phyloP scores from a whole-genome alignment of 2,888 invertebrate species.

The Drosophila mettleri region DNA sequence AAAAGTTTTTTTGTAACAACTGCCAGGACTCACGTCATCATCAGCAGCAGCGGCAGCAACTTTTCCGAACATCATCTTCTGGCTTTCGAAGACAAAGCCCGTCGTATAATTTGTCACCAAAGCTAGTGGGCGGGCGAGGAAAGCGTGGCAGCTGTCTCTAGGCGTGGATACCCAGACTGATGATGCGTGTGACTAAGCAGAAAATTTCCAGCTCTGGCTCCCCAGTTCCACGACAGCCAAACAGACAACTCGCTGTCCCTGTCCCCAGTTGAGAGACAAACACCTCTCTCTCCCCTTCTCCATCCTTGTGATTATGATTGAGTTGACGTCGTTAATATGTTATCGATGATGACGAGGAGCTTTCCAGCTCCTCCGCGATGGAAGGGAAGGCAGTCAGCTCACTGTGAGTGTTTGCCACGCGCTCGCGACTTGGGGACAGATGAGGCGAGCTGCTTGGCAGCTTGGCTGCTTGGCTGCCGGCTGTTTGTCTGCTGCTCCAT shows the following conservation, averaged over 20 bases:
- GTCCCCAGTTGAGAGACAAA: not conserved
- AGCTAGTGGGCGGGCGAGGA: conserved; percentile 16
- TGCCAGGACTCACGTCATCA: conserved; percentile 32
- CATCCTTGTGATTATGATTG: conserved; percentile 73
- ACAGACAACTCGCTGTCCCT: conserved; percentile 22
- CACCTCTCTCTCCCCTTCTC: conserved; percentile 2
- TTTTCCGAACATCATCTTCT: conserved; percentile 49
- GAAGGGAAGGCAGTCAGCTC: not conserved
- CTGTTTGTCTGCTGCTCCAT: conserved; percentile 62
- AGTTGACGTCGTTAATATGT: conserved; percentile 80
- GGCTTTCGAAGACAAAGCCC: conserved; percentile 40
- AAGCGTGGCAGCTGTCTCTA: conserved; percentile 44
- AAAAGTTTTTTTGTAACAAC: conserved; percentile 60
- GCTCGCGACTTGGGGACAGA: conserved; percentile 16
- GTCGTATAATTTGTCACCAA: conserved; percentile 78
- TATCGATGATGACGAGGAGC: conserved; percentile 52
- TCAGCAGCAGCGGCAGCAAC: conserved; percentile 16
- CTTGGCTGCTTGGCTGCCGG: conserved; percentile 15
- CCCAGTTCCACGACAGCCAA: conserved; percentile 29
- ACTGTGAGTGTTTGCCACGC: conserved; percentile 14
- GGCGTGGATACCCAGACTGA: conserved; percentile 41
- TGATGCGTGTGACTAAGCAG: conserved; percentile 68
- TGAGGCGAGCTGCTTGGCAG: not conserved
- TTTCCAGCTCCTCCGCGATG: conserved; percentile 8
- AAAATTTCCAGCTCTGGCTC: conserved; percentile 50